phyloP scores from a whole-genome alignment of 2,113 vertebrate species.

The Mormoops blainvillei region DNA sequence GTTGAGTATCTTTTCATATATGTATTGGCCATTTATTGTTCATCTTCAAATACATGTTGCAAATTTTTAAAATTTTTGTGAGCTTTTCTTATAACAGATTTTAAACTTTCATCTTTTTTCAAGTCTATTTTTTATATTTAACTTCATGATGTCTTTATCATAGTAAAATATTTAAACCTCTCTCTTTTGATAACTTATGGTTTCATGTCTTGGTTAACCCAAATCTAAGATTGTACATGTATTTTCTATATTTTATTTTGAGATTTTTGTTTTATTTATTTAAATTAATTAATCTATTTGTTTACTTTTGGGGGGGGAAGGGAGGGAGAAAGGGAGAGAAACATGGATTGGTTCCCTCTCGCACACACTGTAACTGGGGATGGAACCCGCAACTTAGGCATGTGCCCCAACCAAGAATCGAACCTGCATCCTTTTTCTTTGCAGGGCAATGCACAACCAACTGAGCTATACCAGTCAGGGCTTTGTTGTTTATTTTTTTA shows the following conservation, averaged over 20 bases:
- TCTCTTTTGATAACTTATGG: neutral
- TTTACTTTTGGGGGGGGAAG: too few species aligned
- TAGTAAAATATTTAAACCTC: neutral
- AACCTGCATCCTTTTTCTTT: too few species aligned
- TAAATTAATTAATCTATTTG: too few species aligned
- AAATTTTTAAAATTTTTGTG: neutral
- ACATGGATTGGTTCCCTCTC: too few species aligned
- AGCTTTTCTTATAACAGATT: neutral
- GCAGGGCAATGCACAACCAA: too few species aligned
- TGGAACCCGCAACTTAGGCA: too few species aligned
- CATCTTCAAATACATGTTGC: neutral
- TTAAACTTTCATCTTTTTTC: neutral
- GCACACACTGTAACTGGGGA: too few species aligned
- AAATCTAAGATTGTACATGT: neutral
- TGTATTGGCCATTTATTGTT: neutral
- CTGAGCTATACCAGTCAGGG: too few species aligned
- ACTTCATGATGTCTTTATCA: neutral
- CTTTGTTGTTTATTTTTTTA: neutral
- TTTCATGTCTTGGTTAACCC: neutral
- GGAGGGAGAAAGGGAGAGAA: too few species aligned
- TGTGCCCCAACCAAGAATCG: too few species aligned
- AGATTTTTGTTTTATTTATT: neutral
- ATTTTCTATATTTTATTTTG: neutral
- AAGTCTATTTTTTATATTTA: neutral
- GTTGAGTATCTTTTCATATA: neutral